phyloP scores from a whole-genome alignment of 2,797 vertebrate genomes.

The Anguilla marmorata region DNA sequence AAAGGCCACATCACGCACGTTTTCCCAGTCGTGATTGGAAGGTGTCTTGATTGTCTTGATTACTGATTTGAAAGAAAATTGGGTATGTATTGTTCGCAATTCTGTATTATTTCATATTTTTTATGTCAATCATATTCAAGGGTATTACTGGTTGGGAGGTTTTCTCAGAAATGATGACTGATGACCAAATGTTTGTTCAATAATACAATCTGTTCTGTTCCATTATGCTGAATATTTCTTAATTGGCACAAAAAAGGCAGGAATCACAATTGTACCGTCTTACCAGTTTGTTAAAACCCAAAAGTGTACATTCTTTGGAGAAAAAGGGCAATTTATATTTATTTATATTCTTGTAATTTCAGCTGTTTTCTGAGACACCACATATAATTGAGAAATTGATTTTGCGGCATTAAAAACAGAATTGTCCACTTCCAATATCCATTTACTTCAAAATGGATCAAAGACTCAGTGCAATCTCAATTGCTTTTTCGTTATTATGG shows the following conservation, averaged over 20 bases:
- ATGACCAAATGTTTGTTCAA: slow-evolving; percentile 65
- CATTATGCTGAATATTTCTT: slow-evolving; percentile 60
- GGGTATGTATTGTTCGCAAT: slow-evolving; percentile 28
- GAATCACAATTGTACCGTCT: background rate
- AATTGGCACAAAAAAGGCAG: slow-evolving; percentile 51
- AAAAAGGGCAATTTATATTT: slow-evolving; percentile 30
- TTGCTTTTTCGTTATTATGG: background rate
- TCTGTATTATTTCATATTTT: slow-evolving; percentile 40
- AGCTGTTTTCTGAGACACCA: background rate
- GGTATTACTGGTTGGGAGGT: slow-evolving; percentile 60
- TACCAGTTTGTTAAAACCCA: no score
- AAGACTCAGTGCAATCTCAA: background rate
- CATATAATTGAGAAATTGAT: slow-evolving; percentile 3
- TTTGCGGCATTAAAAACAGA: background rate
- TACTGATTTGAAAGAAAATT: slow-evolving; percentile 19
- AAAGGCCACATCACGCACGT: background rate
- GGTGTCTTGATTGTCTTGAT: background rate
- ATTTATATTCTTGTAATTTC: background rate
- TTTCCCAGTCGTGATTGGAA: background rate
- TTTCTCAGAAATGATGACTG: slow-evolving; percentile 53
- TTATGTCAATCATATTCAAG: slow-evolving; percentile 54
- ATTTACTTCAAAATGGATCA: background rate
- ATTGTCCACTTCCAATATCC: background rate
- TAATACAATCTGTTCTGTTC: slow-evolving; percentile 61
- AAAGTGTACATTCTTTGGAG: no score